These are phyloP conservation scores for Mirounga angustirostris DNA, from an alignment of 2,113 vertebrate species.

Conservation along the genomic window DNA sequence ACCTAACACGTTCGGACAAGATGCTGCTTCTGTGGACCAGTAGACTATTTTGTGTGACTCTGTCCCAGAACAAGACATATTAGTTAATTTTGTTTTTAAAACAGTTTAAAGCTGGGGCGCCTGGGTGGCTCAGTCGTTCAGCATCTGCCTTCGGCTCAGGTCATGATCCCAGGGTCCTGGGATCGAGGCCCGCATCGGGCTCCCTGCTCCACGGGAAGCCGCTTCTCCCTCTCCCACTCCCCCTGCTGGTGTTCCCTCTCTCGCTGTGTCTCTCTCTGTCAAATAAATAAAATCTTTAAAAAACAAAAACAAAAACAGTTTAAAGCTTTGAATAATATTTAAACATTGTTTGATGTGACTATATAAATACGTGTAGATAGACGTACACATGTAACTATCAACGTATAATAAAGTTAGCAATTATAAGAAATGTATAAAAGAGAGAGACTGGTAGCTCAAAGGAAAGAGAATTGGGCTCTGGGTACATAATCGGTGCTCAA, in stretches of 20 bases:
- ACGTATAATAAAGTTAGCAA: neutral
- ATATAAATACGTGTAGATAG: neutral
- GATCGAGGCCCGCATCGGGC: no score
- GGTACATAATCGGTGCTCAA: neutral
- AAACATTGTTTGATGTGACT: neutral
- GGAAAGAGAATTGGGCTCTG: neutral
- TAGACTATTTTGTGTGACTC: neutral
- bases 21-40: neutral
- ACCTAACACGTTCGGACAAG: neutral
- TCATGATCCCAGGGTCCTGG: no score
- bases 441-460: neutral
- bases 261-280: no score
- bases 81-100: neutral
- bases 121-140: no score
- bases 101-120: neutral
- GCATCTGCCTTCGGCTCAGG: no score
- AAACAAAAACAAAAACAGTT: neutral
- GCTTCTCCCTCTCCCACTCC: no score
- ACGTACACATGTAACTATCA: neutral
- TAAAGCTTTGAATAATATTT: neutral
- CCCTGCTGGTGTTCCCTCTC: no score
- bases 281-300: no score
- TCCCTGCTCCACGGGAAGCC: no score
- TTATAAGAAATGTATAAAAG: neutral
- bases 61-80: neutral